Evolutionary conservation across 37 sponge, comb jelly and placozoan genomes (phyloP), one percentile per base, ranked within the genome.

Genomic region (Corticium candelabrum): DNA sequence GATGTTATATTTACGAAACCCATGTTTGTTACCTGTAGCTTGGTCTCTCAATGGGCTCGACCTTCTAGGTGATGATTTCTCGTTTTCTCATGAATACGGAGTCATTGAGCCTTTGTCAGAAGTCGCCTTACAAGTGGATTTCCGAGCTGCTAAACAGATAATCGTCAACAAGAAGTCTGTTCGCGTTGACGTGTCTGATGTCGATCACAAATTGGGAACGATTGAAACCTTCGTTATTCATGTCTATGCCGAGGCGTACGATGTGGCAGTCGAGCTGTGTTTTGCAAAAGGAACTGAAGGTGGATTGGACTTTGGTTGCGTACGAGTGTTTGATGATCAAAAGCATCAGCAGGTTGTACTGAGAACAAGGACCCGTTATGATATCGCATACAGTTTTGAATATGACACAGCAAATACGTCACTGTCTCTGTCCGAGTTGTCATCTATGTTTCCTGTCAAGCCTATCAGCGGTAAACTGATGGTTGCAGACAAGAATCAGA

Each of bases 281-380:
- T 98, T 91, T 76, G 95, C 99, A 27, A 87, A 91, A 81, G 94
- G 94, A 84, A 50, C 33, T 56, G 15, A 15, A 2, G 31, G 68
- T 85, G 88, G 95, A 2, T 67, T 92, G 37, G 99, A 98, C 40
- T 98, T 98, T 76, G 88, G 85, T 79, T 82, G 85, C 73, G 30
- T 91, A 37, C 76, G 83, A 32, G 93, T 89, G 34, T 85, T 77
- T 56, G 95, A 94, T 36, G 99, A 98, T 40, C 71, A 78, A 0
- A 98, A 90, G 76, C n/a, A n/a, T n/a, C 89, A 87, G 67, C 74
- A 75, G 34, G 79, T 91, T 29, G 86, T 85, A 38, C 69, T 98
- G 40, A 91, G 94, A 84, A 98, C 94, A 82, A 94, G 84, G 74
- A 95, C 95, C 29, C 90, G 89, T 82, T 98, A 98, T 70, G 93